phyloP scores from a whole-genome alignment of 2,888 invertebrate genomes.

The Actias luna region DNA sequence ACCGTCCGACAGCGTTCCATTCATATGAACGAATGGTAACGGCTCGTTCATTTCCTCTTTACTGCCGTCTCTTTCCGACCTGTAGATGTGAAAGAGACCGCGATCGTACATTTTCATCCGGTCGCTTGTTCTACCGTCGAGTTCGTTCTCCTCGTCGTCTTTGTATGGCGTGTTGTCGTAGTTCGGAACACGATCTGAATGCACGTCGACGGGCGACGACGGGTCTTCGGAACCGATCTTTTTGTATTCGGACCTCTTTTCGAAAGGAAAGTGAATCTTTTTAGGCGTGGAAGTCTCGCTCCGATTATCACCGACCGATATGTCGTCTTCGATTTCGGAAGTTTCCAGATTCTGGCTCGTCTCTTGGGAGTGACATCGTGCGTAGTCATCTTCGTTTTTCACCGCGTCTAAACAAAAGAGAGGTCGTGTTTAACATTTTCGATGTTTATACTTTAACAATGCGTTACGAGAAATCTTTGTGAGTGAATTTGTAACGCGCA shows the following conservation, averaged over 20 bases:
- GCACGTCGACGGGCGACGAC: conserved; percentile 57
- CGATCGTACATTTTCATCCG: conserved; percentile 66
- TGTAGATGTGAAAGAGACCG: conserved; percentile 68
- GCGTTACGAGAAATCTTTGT: no score
- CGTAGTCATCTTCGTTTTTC: conserved; percentile 46
- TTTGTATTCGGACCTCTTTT: conserved; percentile 42
- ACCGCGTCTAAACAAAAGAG: conserved; percentile 44
- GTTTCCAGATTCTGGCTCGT: conserved; percentile 54
- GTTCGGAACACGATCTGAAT: conserved; percentile 51
- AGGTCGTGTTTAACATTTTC: conserved; percentile 13
- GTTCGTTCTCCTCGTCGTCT: conserved; percentile 67
- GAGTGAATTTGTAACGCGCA: no score
- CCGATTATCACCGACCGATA: conserved; percentile 72
- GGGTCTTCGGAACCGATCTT: conserved; percentile 47
- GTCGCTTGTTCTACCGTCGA: conserved; percentile 54
- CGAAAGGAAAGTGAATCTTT: conserved; percentile 39
- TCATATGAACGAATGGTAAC: conserved; percentile 50
- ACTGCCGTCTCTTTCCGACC: conserved; percentile 55
- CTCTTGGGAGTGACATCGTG: conserved; percentile 43
- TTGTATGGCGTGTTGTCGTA: conserved; percentile 68
- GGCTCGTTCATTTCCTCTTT: conserved; percentile 52
- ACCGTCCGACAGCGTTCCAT: conserved; percentile 56
- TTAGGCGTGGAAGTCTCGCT: conserved; percentile 66
- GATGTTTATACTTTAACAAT: no score
- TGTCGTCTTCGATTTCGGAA: conserved; percentile 68